These are phyloP conservation scores for Cryptus armator DNA, from an alignment of 2,888 invertebrate genomes.

Conservation along the genomic window DNA sequence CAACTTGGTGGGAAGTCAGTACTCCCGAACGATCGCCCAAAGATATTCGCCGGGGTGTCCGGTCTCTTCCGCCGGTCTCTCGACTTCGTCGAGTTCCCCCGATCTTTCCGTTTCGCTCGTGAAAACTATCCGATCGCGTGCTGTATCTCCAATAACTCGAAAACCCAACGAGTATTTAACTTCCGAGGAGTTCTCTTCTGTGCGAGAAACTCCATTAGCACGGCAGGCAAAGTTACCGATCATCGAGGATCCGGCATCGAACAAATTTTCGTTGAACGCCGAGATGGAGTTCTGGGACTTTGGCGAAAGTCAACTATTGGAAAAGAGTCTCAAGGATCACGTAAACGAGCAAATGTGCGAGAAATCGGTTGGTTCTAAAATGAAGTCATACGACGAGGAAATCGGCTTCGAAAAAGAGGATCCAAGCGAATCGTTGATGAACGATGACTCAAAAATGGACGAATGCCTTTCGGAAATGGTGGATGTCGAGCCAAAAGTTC, in stretches of 20 bases:
- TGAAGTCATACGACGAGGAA: background rate
- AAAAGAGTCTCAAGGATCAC: conserved; percentile 12
- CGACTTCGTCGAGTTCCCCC: conserved; percentile 52
- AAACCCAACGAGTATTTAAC: background rate
- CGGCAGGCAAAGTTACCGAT: background rate
- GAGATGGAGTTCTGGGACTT: conserved; percentile 56
- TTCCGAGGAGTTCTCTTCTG: background rate
- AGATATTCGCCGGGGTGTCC: conserved; percentile 13
- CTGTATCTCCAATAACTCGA: background rate
- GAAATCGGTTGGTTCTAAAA: background rate
- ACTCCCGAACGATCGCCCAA: background rate
- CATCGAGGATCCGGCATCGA: background rate
- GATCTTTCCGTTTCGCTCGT: conserved; percentile 31
- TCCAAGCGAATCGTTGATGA: too few species aligned
- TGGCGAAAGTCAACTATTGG: conserved; percentile 33
- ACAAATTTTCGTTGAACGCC: background rate
- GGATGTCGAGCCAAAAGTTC: too few species aligned
- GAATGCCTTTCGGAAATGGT: too few species aligned
- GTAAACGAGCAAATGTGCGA: background rate
- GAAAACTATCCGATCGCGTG: background rate
- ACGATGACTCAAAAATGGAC: too few species aligned
- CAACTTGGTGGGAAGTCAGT: conserved; percentile 27
- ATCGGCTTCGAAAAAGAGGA: background rate
- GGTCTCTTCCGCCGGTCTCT: background rate
- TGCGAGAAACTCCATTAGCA: too few species aligned